phyloP scores from a whole-genome alignment of 2,113 vertebrate species.

The Poeciliopsis turrubarensis region DNA sequence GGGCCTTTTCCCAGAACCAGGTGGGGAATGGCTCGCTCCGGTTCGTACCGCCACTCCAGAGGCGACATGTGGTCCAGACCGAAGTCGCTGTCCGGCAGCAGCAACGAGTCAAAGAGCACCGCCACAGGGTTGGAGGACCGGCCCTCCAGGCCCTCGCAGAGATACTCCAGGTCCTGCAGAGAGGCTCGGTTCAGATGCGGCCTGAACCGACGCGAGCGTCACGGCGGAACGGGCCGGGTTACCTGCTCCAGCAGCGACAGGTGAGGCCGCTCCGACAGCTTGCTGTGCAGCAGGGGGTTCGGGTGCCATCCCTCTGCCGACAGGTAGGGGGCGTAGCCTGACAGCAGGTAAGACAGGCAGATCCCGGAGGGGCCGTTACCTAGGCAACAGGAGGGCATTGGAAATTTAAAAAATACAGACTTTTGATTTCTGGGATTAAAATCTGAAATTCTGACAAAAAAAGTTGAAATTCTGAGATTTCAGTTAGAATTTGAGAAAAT shows the following conservation, averaged over 20 bases:
- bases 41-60: constrained; percentile 77
- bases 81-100: constrained; percentile 82
- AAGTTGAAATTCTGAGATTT: no score
- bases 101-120: constrained; percentile 83
- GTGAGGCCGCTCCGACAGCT: constrained; percentile 72
- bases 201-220: background rate
- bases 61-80: constrained; percentile 77
- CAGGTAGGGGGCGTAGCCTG: constrained; percentile 81
- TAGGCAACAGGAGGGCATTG: constrained; percentile 31
- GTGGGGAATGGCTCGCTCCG: constrained; percentile 73
- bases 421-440: no score
- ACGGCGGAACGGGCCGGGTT: background rate
- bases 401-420: no score
- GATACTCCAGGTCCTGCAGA: constrained; percentile 80
- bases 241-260: constrained; percentile 82
- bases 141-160: constrained; percentile 84
- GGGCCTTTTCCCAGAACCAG: constrained; percentile 82
- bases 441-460: no score
- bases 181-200: background rate
- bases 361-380: constrained; percentile 85
- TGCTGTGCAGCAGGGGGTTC: constrained; percentile 78
- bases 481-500: no score
- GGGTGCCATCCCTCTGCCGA: constrained; percentile 73
- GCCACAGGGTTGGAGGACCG: constrained; percentile 83
- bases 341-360: constrained; percentile 83